Percentiles rank a stretch among this genome's conserved stretches.
Evolutionary conservation across 2,797 vertebrate genomes (phyloP).

Genomic region (Epinephelus malabaricus): DNA sequence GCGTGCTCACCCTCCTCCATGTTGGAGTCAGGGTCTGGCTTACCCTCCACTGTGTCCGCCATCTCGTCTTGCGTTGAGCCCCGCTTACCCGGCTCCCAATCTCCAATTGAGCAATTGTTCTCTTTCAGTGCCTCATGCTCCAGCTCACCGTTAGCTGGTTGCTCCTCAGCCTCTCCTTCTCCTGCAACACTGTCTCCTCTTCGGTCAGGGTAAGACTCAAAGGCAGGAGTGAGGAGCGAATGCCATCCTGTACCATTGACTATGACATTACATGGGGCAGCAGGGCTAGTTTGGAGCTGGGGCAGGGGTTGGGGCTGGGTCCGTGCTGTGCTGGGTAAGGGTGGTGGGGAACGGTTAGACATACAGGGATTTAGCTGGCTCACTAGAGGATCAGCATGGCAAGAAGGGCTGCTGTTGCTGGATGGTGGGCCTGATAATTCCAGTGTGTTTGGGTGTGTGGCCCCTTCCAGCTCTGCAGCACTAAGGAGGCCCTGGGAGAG

Average conservation of each 20-base stretch:
- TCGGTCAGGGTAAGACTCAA: constrained; percentile 78
- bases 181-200: constrained; percentile 67
- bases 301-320: constrained; percentile 75
- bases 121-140: constrained; percentile 97
- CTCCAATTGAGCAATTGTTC: constrained; percentile 92
- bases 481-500: constrained; percentile 55
- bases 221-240: constrained; percentile 77
- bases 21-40: constrained; percentile 90
- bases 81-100: constrained; percentile 91
- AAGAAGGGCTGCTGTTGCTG: constrained; percentile 86
- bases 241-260: constrained; percentile 92
- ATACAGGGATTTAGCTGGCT: constrained; percentile 71
- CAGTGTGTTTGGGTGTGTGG: constrained; percentile 83
- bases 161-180: constrained; percentile 72
- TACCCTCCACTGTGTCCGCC: constrained; percentile 89
- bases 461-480: constrained; percentile 53
- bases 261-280: constrained; percentile 95
- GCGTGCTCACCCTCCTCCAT: constrained; percentile 94
- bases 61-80: constrained; percentile 87
- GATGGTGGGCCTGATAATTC: constrained; percentile 87
- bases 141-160: constrained; percentile 90
- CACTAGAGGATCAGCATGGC: constrained; percentile 75
- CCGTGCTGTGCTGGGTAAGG: constrained; percentile 75
- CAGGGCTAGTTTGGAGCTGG: constrained; percentile 85
- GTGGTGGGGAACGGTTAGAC: constrained; percentile 74